Base-by-base conservation (phyloP, 2,888 invertebrate species). In the Altica lythri region DNA sequence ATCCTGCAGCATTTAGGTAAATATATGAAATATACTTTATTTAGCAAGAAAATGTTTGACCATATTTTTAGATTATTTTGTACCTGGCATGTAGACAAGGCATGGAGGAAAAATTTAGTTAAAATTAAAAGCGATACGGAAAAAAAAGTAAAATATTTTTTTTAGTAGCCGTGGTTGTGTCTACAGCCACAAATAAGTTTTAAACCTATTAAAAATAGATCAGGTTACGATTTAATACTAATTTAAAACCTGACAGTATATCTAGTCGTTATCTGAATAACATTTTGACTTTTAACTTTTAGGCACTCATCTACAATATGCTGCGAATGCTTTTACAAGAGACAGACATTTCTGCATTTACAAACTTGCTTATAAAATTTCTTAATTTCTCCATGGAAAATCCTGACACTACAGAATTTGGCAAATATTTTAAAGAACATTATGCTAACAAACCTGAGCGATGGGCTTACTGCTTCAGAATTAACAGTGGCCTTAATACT, bases 391-490 rank as follows among this genome's bases (percentile, higher is more conserved):
- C 37, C 29, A 17, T 8, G 9, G 16, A 10, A 18, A 34, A 49
- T 29, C 19, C 16, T 13, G 42, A 49, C 13, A 49, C 40, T 30
- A 3, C 2, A 12, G 32, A 18, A 10, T 49, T 49, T 42, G 42
- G 32, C 3, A 13, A 34, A 13, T 49, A 49, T 34, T 49, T 49
- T 49, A 4, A 9, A 42, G 25, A 32, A 6, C 9, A 46, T 35
- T 49, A 49, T 42, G 16, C 6, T n/a, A 30, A 12, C 5, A 40
- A 19, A 2, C 16, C 8, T 22, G 13, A 48, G 19, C 12, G 19
- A 14, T 50, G 43, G 43, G 43, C 37, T 13, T 51, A 51, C 16
- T 43, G 37, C 22, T 43, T 25, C 30, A 27, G 38, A 18, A 2
- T 17, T 6, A 2, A 27, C 16, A 3, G 16, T 2, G 38, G 38